These are phyloP conservation scores for Halcyon badia DNA, from an alignment of 2,797 vertebrate genomes.

Conservation along the genomic window DNA sequence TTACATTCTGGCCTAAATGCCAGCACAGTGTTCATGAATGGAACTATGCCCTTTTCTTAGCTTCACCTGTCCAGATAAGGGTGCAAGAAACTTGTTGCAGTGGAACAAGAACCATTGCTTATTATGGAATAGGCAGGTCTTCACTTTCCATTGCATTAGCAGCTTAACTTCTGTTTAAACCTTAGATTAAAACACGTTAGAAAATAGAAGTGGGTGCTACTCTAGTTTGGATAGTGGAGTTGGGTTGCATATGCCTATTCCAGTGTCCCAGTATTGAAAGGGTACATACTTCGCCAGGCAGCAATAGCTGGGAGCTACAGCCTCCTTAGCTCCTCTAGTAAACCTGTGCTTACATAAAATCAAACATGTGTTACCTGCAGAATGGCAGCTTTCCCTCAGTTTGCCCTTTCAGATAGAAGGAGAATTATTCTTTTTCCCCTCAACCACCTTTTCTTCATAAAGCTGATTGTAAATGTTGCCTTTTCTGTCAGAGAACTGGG, in stretches of 20 bases:
- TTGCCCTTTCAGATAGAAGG: not conserved
- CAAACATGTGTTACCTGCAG: not conserved
- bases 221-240: fast-evolving
- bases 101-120: not conserved
- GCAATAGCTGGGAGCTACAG: fast-evolving
- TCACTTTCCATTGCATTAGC: not conserved
- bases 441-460: not conserved
- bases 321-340: not conserved
- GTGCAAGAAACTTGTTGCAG: not conserved
- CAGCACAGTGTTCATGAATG: fast-evolving
- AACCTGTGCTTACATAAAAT: not conserved
- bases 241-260: fast-evolving
- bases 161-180: not conserved
- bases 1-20: fast-evolving
- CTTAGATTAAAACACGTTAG: not conserved
- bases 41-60: not conserved
- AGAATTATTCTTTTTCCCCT: not conserved
- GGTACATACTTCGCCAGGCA: fast-evolving
- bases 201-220: not conserved
- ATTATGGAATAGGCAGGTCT: not conserved
- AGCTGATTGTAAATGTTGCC: not conserved
- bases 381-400: not conserved
- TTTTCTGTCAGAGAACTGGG: conserved; percentile 16
- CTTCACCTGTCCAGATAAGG: too few species aligned
- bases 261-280: fast-evolving